Percentiles rank a stretch among this genome's conserved stretches.
Conservation (phyloP, 2,888 invertebrate genomes). For the Drosophila buzzatii region DNA sequence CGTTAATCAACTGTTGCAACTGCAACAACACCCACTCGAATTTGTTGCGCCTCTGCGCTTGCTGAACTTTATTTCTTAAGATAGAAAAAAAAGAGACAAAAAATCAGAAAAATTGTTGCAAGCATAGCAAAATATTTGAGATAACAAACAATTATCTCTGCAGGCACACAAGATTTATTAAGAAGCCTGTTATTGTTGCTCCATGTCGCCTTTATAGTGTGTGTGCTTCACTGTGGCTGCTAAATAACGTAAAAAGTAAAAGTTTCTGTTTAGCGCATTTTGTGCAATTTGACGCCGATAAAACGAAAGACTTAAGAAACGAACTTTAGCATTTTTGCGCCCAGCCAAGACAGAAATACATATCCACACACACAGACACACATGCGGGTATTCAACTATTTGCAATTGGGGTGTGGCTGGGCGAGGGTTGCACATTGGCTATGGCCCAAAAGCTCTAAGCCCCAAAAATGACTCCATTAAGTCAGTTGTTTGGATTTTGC, state of each 20-base stretch:
- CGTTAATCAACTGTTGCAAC: constrained; percentile 28
- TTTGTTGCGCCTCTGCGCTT: background rate
- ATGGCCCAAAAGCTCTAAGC: constrained; percentile 25
- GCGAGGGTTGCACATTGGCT: constrained; percentile 18
- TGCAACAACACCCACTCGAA: constrained; percentile 14
- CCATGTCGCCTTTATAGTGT: constrained; percentile 19
- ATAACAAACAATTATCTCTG: constrained; percentile 68
- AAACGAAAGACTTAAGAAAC: constrained; percentile 77
- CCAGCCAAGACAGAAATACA: constrained; percentile 19
- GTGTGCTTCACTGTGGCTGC: constrained; percentile 1
- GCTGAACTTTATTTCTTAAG: constrained; percentile 25
- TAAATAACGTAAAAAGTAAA: constrained; percentile 46
- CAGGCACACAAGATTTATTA: constrained; percentile 30
- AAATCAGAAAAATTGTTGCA: constrained; percentile 10
- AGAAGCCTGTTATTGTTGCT: constrained; percentile 10
- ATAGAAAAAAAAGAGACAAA: constrained; percentile 6
- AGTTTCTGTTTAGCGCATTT: constrained; percentile 45
- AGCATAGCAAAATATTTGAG: constrained; percentile 53
- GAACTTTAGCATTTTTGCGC: constrained; percentile 64
- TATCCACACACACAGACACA: background rate
- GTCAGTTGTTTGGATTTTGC: constrained; percentile 36
- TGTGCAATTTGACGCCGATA: constrained; percentile 56
- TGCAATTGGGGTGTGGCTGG: constrained; percentile 34
- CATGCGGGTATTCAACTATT: constrained; percentile 4
- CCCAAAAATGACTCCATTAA: constrained; percentile 66